Conservation (phyloP, 2,888 invertebrate genomes). For the Megamerina dolium region DNA sequence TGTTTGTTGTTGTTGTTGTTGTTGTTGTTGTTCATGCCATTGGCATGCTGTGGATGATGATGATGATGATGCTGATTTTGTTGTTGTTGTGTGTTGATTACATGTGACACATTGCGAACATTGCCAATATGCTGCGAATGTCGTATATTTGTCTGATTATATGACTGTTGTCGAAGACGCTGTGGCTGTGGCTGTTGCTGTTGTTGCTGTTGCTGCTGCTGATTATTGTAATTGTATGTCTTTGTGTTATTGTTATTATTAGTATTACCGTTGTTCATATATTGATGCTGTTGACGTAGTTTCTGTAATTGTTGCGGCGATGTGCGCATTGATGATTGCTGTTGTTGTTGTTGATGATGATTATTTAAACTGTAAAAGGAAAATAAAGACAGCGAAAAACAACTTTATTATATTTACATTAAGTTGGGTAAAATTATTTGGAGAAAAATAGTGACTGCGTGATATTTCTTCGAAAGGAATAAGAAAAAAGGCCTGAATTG, state of each 20-base stretch:
- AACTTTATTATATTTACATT: too few species aligned
- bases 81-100: too few species aligned
- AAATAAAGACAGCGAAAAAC: not conserved
- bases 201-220: constrained; percentile 17
- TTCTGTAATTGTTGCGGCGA: not conserved
- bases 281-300: constrained; percentile 4
- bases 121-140: not conserved
- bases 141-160: not conserved
- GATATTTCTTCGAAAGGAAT: too few species aligned
- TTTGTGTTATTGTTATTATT: not conserved
- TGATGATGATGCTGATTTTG: not conserved
- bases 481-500: too few species aligned
- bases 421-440: too few species aligned
- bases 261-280: not conserved
- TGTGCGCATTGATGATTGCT: constrained; percentile 8
- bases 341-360: constrained; percentile 7
- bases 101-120: not conserved
- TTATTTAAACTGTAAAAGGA: not conserved
- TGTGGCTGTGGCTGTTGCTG: constrained; percentile 6
- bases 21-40: constrained; percentile 1
- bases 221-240: not conserved
- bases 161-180: not conserved
- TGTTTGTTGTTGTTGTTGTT: constrained; percentile 1
- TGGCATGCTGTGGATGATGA: not conserved
- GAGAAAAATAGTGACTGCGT: too few species aligned